Base-by-base conservation (phyloP, 2,113 vertebrate genomes). In the Isurus oxyrinchus region DNA sequence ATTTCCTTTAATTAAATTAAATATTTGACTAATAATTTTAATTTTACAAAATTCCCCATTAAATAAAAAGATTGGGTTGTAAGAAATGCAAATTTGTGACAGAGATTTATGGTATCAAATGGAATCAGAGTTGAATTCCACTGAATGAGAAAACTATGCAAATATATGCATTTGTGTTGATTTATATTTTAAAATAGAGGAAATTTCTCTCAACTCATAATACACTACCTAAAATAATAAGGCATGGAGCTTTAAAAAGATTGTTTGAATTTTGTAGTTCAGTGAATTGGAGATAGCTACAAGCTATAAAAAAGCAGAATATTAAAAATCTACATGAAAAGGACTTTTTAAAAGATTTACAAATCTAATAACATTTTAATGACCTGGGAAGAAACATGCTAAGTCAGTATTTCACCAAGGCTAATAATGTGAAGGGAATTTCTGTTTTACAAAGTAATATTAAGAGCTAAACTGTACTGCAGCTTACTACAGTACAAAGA, bases 291-390 rank as follows among this genome's bases (percentile, higher is more conserved):
- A 72, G 40, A 91, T 95, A 27, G 66, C 66, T 95, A 95, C 44
- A 72, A 72, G 66, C 94, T 55, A 69, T 55, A 72, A 72, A 31
- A 76, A 55, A 55, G 23, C 67, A 31, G 27, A 55, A 91, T 91
- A 72, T 76, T 95, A 72, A 72, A 94, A 72, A 72, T 72, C 63
- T 94, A 27, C 49, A 72, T 95, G 94, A 53, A 95, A 53, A 72
- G 44, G 55, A 55, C 93, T 67, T 72, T 91, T 95, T 55, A 16
- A 72, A 95, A 67, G 49, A 95, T 55, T 94, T 94, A 94, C 21
- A 95, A 53, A 72, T 95, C 67, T 95, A 95, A 95, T 95, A 95
- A 95, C 67, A 72, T 72, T 95, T 95, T 95, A 72, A 95, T 72
- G 49, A 95, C 66, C 49, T 72, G 14, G 11, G 27, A 49, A 95